Evolutionary conservation across 2,888 invertebrate species (phyloP), one percentile per base, ranked within the genome.

Genomic region (Caenorhabditis zanzibari): DNA sequence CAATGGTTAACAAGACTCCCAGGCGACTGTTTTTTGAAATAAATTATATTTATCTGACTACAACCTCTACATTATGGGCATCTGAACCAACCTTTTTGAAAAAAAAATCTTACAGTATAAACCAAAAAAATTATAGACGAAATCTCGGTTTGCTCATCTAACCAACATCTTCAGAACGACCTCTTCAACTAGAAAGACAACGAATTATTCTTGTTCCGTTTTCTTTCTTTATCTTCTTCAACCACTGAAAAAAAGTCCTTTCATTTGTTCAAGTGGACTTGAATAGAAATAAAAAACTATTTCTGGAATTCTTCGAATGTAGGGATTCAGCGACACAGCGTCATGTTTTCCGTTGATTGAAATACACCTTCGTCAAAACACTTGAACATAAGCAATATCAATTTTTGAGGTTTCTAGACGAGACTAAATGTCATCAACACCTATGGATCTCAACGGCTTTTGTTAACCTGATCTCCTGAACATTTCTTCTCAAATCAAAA

Each of bases 261-360:
- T 64, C 19, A 24, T 47, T 47, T 26, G 24, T 38, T 47, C 64
- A 64, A 64, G 64, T 66, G 52, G 52, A 32, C 12, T 66, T n/a
- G n/a, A 35, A 49, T 41, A 3, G 32, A 44, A 19, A 32, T 28
- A n/a, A 32, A 26, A 41, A 49, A 64, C 64, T 47, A 64, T 64
- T 52, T 66, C 49, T 28, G 35, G 66, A 24, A 19, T 16, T 54
- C 26, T 14, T 26, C 26, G 54, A 54, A 26, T 22, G 24, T 54
- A 26, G 12, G 54, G 54, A 26, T 54, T 54, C 26, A 24, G 47
- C 12, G 12, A 14, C 14, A 54, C 5, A 26, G 47, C 44, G 26
- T 26, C 14, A 44, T 38, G 24, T 24, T 19, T 24, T 54, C 22
- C 19, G 5, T n/a, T 54, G 22, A 26, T 54, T 54, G 12, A 54